Conservation (phyloP, 2,888 invertebrate species). For the Megamerina dolium region DNA sequence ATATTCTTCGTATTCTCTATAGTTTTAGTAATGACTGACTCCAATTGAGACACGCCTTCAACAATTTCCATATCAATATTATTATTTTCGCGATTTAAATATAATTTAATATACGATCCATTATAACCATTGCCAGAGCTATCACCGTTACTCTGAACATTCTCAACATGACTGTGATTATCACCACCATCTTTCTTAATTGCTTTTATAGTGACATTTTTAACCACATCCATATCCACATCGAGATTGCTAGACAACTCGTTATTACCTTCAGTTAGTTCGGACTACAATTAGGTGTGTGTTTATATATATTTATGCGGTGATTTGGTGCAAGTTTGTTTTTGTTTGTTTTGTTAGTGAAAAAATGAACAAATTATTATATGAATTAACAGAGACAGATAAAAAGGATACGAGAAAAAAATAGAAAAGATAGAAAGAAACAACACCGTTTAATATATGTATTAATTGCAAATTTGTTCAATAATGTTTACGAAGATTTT, state of each 20-base stretch:
- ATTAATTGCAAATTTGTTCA: too few species aligned
- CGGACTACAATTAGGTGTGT: background rate
- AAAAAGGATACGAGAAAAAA: conserved; percentile 1
- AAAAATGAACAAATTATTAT: conserved; percentile 4
- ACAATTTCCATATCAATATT: conserved; percentile 42
- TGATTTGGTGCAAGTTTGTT: background rate
- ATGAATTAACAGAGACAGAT: conserved; percentile 19
- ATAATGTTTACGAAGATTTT: too few species aligned
- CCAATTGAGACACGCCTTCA: conserved; percentile 45
- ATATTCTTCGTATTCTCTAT: conserved; percentile 49
- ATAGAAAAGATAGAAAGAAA: background rate
- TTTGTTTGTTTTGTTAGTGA: background rate
- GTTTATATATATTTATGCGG: background rate
- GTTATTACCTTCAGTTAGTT: background rate
- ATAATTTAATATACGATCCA: background rate
- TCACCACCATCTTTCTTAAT: too few species aligned
- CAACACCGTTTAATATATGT: too few species aligned
- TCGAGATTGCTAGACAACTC: background rate
- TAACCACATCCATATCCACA: too few species aligned
- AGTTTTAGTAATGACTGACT: conserved; percentile 48
- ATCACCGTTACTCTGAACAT: too few species aligned
- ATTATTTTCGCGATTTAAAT: conserved; percentile 24
- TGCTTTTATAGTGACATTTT: too few species aligned
- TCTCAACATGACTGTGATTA: too few species aligned
- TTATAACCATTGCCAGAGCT: too few species aligned